Evolutionary conservation across 2,888 invertebrate genomes (phyloP).

Genomic region (Leptopilina myrica): DNA sequence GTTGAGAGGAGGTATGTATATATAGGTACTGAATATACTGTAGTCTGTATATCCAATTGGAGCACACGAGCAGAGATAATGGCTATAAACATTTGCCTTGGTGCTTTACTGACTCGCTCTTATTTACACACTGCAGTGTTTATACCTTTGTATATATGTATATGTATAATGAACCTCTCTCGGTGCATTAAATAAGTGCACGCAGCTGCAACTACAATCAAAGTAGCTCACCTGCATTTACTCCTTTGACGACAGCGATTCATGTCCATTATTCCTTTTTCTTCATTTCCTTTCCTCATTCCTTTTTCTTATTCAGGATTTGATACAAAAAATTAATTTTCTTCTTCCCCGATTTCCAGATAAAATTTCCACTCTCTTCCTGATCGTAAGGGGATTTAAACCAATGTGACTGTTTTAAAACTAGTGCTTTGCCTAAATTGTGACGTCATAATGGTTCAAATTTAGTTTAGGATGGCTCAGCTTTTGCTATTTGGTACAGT

Average conservation of each 20-base stretch:
- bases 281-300: neutral
- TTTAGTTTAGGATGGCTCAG: no score
- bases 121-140: neutral
- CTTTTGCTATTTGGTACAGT: no score
- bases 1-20: conserved; percentile 49
- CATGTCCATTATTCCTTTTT: conserved; percentile 28
- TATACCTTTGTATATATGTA: neutral
- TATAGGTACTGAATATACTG: neutral
- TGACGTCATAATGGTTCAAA: no score
- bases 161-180: conserved; percentile 44
- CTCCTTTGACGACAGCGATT: conserved; percentile 40
- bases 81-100: conserved; percentile 54
- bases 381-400: no score
- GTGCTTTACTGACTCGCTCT: conserved; percentile 50
- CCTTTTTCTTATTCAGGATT: no score
- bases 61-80: conserved; percentile 47
- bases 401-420: no score
- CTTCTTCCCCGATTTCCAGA: no score
- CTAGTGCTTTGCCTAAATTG: no score
- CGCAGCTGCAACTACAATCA: conserved; percentile 45
- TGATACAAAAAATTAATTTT: no score
- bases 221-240: conserved; percentile 50
- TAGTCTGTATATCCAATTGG: neutral
- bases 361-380: no score
- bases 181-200: conserved; percentile 49